Base-by-base conservation (phyloP, 2,888 invertebrate species). In the Bellardia pandia region DNA sequence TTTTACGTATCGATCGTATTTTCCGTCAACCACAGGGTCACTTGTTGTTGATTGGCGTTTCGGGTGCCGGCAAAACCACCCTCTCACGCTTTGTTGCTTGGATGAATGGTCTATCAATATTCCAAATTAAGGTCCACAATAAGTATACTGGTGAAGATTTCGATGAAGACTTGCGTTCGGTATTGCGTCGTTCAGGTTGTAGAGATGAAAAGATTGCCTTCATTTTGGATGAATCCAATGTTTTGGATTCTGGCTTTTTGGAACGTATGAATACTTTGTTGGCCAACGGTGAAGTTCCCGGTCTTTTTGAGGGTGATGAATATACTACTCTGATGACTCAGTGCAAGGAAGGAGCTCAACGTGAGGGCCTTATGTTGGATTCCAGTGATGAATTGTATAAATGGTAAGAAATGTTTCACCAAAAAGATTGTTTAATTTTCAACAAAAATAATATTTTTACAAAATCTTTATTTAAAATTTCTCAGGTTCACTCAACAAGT, bases 1-100 rank as follows among this genome's bases (percentile, higher is more conserved):
- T 99, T 76, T 94, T 99, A 87, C 96, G 99, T 90, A 99, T 99
- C 93, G 99, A 99, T 95, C 96, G 99, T 92, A 99, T 99, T 92
- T 99, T 99, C 96, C 95, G 99, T 79, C 99, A 99, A 94, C 99
- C 99, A 8, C 99, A 99, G 93, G 99, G 99, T 80, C 99, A 99
- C 94, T 94, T 99, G 90, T 94, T 99, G 90, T 95, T 99, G 8
- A 99, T 99, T 92, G 99, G 99, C 89, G 99, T 99, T 7, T 99
- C 99, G 75, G 99, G 99, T 66, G 98, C 99, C 89, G 99, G 99
- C 89, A 99, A 99, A 94, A 99, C 99, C 1, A 99, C 99, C 11
- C 95, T 99, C 90, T 99, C 99, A 40, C 96, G 99, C 89, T 99
- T 99, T 94, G 99, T 99, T 48, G 99, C 99, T 71, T 99, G 99